phyloP scores from a whole-genome alignment of 2,113 vertebrate species.

The Rhodinocichla rosea region DNA sequence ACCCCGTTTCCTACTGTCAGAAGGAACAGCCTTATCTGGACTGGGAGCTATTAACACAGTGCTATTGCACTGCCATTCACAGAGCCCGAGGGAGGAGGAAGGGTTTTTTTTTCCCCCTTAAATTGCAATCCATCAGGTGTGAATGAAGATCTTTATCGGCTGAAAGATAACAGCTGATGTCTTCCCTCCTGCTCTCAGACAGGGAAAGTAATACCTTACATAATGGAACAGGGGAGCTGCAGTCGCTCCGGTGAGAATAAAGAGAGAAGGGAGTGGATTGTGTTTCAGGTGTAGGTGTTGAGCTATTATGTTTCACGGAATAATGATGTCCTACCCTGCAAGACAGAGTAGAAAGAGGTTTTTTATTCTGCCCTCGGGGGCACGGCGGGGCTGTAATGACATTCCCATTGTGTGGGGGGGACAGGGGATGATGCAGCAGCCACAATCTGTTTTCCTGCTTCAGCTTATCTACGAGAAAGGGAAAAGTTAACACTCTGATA shows the following conservation, averaged over 20 bases:
- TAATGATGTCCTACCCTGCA: constrained; percentile 39
- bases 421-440: neutral
- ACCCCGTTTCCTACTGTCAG: constrained; percentile 30
- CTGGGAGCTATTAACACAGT: constrained; percentile 41
- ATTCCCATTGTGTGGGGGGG: constrained; percentile 34
- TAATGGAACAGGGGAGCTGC: constrained; percentile 23
- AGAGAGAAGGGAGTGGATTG: constrained; percentile 44
- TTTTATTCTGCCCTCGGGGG: constrained; percentile 34
- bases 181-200: constrained; percentile 52
- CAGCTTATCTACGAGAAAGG: neutral
- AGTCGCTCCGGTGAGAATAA: constrained; percentile 1
- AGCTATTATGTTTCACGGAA: constrained; percentile 59
- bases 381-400: neutral
- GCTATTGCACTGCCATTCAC: constrained; percentile 45
- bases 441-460: constrained; percentile 34
- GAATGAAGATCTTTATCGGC: constrained; percentile 55
- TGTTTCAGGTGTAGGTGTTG: constrained; percentile 64
- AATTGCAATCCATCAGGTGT: constrained; percentile 44
- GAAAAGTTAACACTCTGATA: neutral
- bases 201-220: constrained; percentile 55
- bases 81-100: constrained; percentile 10
- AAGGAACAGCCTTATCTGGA: constrained; percentile 22
- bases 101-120: neutral
- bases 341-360: constrained; percentile 52
- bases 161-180: constrained; percentile 54